A percentile compares a stretch with the other conserved stretches of the same genome.
phyloP scores from a whole-genome alignment of 2,797 vertebrate species.

The Crenuchus spilurus region DNA sequence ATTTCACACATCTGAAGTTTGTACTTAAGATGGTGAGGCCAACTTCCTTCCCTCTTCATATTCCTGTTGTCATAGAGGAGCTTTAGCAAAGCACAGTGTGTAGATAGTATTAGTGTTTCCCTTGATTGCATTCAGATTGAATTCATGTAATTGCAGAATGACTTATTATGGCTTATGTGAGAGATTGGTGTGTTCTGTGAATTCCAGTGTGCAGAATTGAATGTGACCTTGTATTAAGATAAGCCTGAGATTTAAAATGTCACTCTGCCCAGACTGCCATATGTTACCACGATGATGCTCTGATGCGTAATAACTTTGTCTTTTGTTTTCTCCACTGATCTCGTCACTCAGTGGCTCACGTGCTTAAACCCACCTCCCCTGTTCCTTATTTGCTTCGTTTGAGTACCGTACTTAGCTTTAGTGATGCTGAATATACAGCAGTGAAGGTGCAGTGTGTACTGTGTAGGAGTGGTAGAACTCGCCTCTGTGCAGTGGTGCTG shows the following conservation, averaged over 20 bases:
- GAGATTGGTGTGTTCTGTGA: constrained; percentile 14
- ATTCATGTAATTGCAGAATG: constrained; percentile 38
- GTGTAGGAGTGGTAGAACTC: too few species aligned
- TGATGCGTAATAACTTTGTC: neutral
- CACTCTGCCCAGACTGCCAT: constrained; percentile 30
- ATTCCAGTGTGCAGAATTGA: neutral
- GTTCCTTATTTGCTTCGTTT: too few species aligned
- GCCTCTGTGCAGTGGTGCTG: too few species aligned
- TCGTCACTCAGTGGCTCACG: neutral
- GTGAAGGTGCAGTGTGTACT: neutral
- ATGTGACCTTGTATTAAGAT: constrained; percentile 42
- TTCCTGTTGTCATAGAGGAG: too few species aligned
- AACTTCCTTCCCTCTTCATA: too few species aligned
- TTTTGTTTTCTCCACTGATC: neutral
- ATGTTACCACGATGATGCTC: constrained; percentile 25
- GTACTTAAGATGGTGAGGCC: too few species aligned
- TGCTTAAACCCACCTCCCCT: neutral
- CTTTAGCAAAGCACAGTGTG: too few species aligned
- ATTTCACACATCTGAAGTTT: too few species aligned
- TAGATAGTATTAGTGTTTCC: constrained; percentile 17
- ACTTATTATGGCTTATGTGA: constrained; percentile 30
- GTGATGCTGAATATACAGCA: neutral
- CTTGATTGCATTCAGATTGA: constrained; percentile 33
- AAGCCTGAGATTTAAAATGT: constrained; percentile 39
- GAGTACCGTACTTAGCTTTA: too few species aligned